Percentiles rank a stretch among this genome's conserved stretches.
These are phyloP conservation scores for Hypomecis punctinalis DNA, from an alignment of 2,888 invertebrate genomes.

Conservation along the genomic window DNA sequence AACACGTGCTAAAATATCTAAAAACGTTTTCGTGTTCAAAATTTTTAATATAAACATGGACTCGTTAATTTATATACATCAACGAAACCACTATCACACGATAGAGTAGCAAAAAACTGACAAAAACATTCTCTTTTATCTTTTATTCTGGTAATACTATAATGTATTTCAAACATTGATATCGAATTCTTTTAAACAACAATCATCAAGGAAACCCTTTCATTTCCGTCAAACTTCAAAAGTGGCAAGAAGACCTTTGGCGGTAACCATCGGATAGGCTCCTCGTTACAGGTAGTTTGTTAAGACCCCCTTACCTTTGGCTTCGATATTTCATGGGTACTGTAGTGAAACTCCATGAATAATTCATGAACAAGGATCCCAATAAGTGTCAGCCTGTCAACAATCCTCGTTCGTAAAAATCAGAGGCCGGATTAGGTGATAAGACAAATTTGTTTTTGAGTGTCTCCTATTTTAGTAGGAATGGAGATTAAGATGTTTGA, in stretches of 20 bases:
- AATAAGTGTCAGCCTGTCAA: slow-evolving; percentile 69
- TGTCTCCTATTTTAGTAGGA: slow-evolving; percentile 14
- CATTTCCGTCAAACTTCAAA: slow-evolving; percentile 10
- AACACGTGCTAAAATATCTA: too few species aligned
- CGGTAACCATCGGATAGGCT: slow-evolving; percentile 7
- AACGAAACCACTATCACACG: too few species aligned
- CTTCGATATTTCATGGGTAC: slow-evolving; percentile 40
- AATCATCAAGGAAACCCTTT: slow-evolving; percentile 6
- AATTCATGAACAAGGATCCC: slow-evolving; percentile 63
- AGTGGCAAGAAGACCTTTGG: slow-evolving; percentile 21
- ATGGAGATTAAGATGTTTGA: slow-evolving; percentile 8
- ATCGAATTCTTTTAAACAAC: neutral
- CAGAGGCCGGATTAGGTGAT: slow-evolving; percentile 47
- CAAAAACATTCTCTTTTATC: too few species aligned
- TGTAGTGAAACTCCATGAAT: slow-evolving; percentile 54
- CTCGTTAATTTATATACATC: too few species aligned
- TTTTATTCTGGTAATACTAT: too few species aligned
- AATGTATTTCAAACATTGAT: neutral
- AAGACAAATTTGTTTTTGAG: slow-evolving; percentile 38
- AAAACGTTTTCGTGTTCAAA: too few species aligned
- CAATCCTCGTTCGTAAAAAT: slow-evolving; percentile 57
- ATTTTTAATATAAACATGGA: too few species aligned
- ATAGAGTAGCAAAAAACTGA: too few species aligned
- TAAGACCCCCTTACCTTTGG: slow-evolving; percentile 25
- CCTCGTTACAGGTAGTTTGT: slow-evolving; percentile 25